A percentile compares a stretch with the other conserved stretches of the same genome.
Conservation (phyloP, 2,113 vertebrate genomes). For the Talpa occidentalis region DNA sequence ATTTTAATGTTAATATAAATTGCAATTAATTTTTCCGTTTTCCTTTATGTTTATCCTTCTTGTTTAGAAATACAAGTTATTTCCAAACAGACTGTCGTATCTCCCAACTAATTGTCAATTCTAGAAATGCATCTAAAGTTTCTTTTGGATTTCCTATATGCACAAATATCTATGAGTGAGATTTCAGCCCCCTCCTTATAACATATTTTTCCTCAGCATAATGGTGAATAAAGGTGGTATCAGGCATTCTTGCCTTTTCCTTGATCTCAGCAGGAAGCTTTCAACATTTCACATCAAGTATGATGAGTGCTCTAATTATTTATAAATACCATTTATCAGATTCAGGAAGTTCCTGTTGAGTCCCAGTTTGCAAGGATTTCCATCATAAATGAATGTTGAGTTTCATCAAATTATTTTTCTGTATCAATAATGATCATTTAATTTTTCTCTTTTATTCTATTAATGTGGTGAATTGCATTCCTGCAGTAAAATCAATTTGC, state of each 20-base stretch:
- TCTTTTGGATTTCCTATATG: not conserved
- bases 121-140: not conserved
- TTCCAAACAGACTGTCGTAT: not conserved
- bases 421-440: not conserved
- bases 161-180: not conserved
- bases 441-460: not conserved
- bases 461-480: not conserved
- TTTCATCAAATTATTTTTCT: constrained; percentile 13
- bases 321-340: constrained; percentile 40
- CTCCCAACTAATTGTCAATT: not conserved
- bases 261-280: constrained; percentile 34
- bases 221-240: not conserved
- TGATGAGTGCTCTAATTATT: not conserved
- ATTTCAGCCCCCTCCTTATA: not conserved
- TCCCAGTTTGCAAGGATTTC: constrained; percentile 5
- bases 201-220: not conserved
- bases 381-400: not conserved
- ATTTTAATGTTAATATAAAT: constrained; percentile 6
- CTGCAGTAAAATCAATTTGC: not conserved
- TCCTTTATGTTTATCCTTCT: constrained; percentile 29
- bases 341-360: not conserved
- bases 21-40: not conserved
- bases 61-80: not conserved
- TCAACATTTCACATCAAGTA: not conserved
- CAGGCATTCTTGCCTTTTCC: not conserved